Evolutionary conservation across 2,797 vertebrate species (phyloP).

Genomic region (Pempheris klunzingeri): DNA sequence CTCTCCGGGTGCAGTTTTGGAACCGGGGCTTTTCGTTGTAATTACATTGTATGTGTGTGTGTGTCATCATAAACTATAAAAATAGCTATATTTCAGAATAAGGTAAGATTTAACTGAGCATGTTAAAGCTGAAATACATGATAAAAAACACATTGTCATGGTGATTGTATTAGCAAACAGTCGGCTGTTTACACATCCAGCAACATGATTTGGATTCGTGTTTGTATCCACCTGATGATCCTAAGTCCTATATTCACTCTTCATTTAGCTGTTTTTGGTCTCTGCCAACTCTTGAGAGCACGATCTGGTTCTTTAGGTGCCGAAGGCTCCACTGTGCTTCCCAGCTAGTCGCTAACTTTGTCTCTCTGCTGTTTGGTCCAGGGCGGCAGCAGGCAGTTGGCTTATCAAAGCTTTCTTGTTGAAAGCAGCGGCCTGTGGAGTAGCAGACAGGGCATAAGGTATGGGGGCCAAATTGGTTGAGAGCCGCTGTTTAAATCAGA

Average conservation of each 20-base stretch:
- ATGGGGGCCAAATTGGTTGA: conserved; percentile 34
- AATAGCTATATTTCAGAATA: neutral
- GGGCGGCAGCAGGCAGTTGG: conserved; percentile 8
- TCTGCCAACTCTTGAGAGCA: conserved; percentile 10
- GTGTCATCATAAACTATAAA: conserved; percentile 15
- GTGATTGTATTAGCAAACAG: neutral
- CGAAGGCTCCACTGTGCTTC: conserved; percentile 7
- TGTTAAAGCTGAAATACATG: neutral
- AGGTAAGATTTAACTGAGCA: neutral
- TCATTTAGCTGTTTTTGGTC: neutral
- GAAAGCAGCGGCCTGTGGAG: conserved; percentile 43
- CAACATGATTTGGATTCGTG: neutral
- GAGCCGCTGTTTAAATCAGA: conserved; percentile 67
- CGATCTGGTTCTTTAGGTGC: neutral
- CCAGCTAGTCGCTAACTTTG: neutral
- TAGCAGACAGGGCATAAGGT: conserved; percentile 25
- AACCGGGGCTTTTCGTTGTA: conserved; percentile 5
- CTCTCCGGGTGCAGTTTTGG: conserved; percentile 40
- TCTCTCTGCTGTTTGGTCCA: conserved; percentile 7
- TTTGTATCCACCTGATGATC: neutral
- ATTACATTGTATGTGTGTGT: conserved; percentile 22
- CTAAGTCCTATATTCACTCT: neutral
- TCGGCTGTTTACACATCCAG: neutral
- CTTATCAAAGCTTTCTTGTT: conserved; percentile 41
- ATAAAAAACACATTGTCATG: neutral